phyloP scores from a whole-genome alignment of 2,797 vertebrate genomes.

The Enteromius radiatus region DNA sequence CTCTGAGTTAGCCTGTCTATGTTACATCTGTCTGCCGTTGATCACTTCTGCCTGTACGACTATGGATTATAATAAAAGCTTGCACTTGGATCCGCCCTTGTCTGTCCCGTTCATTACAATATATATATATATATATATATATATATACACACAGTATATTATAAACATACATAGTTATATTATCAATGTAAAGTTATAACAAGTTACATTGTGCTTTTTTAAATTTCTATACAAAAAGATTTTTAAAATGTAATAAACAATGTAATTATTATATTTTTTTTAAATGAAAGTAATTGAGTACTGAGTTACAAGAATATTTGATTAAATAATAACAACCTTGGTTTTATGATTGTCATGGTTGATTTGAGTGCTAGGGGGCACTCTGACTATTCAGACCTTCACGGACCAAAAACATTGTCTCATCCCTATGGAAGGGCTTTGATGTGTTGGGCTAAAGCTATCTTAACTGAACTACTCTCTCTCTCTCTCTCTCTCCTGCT shows the following conservation, averaged over 20 bases:
- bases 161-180: too few species aligned
- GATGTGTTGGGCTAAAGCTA: conserved; percentile 16
- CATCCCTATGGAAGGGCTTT: conserved; percentile 32
- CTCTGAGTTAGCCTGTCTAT: too few species aligned
- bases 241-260: neutral
- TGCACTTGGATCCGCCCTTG: too few species aligned
- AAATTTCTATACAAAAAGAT: neutral
- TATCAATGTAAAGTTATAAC: neutral
- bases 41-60: too few species aligned
- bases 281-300: neutral
- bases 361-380: conserved; percentile 46
- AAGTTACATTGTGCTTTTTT: neutral
- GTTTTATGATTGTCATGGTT: conserved; percentile 37
- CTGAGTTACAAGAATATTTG: neutral
- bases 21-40: too few species aligned
- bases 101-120: too few species aligned
- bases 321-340: neutral
- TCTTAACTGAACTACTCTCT: conserved; percentile 32
- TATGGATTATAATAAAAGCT: too few species aligned
- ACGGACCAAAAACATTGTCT: conserved; percentile 36
- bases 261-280: neutral
- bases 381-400: conserved; percentile 44
- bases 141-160: too few species aligned
- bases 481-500: conserved; percentile 31
- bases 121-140: too few species aligned